Evolutionary conservation across 2,797 vertebrate genomes (phyloP).

Genomic region (Sebastes matsubarae): DNA sequence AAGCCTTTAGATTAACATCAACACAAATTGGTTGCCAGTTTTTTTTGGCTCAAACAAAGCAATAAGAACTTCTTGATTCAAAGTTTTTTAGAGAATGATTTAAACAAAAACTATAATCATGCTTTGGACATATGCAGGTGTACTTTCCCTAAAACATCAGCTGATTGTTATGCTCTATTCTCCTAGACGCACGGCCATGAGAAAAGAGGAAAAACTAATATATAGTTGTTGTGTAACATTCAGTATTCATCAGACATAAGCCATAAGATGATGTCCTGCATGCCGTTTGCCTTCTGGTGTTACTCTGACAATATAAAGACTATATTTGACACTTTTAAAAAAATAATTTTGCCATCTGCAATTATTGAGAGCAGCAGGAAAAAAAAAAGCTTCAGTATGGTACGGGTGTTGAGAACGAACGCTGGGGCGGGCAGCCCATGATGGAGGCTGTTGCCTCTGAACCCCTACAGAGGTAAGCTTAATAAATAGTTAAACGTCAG

Average conservation of each 20-base stretch:
- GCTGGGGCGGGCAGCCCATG: background rate
- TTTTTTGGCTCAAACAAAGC: background rate
- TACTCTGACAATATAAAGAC: background rate
- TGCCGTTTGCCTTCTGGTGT: background rate
- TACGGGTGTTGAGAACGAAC: background rate
- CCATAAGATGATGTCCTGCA: background rate
- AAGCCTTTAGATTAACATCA: background rate
- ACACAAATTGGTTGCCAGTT: background rate
- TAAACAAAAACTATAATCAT: background rate
- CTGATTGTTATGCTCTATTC: background rate
- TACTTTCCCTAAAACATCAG: background rate
- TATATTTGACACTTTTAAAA: background rate
- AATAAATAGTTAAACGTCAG: background rate
- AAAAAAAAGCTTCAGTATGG: background rate
- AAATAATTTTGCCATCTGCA: slow-evolving; percentile 7
- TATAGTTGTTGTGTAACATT: background rate
- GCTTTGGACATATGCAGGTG: background rate
- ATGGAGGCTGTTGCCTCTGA: background rate
- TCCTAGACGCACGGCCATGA: background rate
- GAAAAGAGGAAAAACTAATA: background rate
- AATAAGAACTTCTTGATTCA: background rate
- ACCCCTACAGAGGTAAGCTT: background rate
- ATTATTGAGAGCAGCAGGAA: background rate
- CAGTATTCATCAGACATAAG: background rate
- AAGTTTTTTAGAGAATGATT: background rate